phyloP scores from a whole-genome alignment of 2,888 invertebrate species.

The Phorcus lineatus region DNA sequence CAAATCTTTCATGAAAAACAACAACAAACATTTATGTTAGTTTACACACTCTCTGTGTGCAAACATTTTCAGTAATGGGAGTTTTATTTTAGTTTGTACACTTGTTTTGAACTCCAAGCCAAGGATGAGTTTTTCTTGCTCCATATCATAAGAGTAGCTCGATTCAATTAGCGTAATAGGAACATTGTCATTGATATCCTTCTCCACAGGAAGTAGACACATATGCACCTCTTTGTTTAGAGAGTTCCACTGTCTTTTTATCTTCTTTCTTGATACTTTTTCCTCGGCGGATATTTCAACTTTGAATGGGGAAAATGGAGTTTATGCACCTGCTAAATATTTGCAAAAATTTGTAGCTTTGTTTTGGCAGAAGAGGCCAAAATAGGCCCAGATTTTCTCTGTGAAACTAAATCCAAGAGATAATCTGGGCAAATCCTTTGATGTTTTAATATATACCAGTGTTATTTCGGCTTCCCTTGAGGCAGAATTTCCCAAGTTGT shows the following conservation, averaged over 20 bases:
- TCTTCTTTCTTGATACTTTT: constrained; percentile 10
- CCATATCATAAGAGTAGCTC: background rate
- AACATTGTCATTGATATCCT: too few relatives aligned
- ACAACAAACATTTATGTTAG: background rate
- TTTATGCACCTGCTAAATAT: constrained; percentile 15
- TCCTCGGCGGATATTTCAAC: constrained; percentile 12
- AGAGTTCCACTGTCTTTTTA: constrained; percentile 4
- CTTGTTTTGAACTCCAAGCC: background rate
- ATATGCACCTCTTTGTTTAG: constrained; percentile 1
- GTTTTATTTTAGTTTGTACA: constrained; percentile 1
- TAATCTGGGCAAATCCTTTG: background rate
- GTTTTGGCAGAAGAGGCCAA: constrained; percentile 3
- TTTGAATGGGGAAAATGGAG: constrained; percentile 10
- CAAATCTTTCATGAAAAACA: background rate
- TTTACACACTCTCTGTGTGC: background rate
- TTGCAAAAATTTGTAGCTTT: constrained; percentile 13
- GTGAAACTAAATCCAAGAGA: background rate
- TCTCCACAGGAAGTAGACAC: background rate
- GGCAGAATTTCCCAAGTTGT: constrained; percentile 5
- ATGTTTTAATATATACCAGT: constrained; percentile 13
- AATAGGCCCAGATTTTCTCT: background rate
- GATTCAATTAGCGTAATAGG: background rate
- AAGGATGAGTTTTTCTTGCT: background rate
- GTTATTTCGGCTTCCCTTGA: background rate
- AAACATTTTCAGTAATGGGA: constrained; percentile 5